phyloP scores from a whole-genome alignment of 2,797 vertebrate genomes.

The Schizopygopsis malacanthus region DNA sequence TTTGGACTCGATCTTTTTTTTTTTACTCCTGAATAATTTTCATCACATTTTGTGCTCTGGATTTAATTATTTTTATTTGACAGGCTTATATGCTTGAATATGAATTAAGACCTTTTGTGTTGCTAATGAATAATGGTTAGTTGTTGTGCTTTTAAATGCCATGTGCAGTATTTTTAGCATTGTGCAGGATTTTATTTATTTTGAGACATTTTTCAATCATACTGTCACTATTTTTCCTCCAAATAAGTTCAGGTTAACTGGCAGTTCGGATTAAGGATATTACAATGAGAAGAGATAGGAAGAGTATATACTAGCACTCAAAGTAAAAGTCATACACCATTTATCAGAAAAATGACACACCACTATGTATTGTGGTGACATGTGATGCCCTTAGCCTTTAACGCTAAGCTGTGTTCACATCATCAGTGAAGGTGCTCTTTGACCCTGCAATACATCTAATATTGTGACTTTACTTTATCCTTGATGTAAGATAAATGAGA shows the following conservation, averaged over 20 bases:
- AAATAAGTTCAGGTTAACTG: slow-evolving; percentile 25
- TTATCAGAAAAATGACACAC: slow-evolving; percentile 50
- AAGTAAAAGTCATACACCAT: slow-evolving; percentile 30
- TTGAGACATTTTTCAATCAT: slow-evolving; percentile 18
- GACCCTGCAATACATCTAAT: slow-evolving; percentile 5
- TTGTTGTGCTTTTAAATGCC: slow-evolving; percentile 17
- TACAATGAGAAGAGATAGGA: slow-evolving; percentile 7
- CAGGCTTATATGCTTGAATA: slow-evolving; percentile 24
- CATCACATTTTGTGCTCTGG: slow-evolving; percentile 17
- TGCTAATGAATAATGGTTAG: slow-evolving; percentile 20
- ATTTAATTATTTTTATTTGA: slow-evolving; percentile 29
- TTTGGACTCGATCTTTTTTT: slow-evolving; percentile 6
- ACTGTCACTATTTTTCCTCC: neutral
- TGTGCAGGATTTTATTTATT: neutral
- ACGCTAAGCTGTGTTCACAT: neutral
- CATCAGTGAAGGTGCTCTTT: slow-evolving; percentile 1
- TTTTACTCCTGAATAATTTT: slow-evolving; percentile 36
- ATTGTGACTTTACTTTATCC: slow-evolving; percentile 34
- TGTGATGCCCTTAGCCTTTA: slow-evolving; percentile 44
- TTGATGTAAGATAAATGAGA: slow-evolving; percentile 51
- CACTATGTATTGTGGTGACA: slow-evolving; percentile 11
- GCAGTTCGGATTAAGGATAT: neutral
- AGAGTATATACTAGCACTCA: neutral
- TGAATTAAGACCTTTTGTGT: slow-evolving; percentile 43
- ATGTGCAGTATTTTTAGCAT: neutral